These are phyloP conservation scores for Mus spicilegus DNA, from an alignment of 2,113 vertebrate genomes.

Conservation along the genomic window DNA sequence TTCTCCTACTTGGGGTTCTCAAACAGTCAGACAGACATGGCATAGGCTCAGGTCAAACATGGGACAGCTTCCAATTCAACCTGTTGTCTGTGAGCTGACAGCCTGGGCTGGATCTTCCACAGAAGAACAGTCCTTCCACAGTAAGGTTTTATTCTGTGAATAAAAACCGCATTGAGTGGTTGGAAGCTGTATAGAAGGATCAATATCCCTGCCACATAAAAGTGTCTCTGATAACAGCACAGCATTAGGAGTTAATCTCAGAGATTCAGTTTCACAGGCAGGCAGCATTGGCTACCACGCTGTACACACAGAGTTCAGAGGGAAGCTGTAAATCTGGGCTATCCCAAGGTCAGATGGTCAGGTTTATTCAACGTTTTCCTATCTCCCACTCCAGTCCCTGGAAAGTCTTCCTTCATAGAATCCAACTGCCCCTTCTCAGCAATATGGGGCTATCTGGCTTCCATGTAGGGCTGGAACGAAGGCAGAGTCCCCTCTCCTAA, in stretches of 20 bases:
- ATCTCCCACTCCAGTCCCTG: background rate
- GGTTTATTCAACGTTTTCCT: background rate
- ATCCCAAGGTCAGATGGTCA: background rate
- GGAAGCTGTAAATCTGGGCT: background rate
- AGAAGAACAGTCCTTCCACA: background rate
- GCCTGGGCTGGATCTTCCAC: no score
- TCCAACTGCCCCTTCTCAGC: background rate
- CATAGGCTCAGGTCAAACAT: fast-evolving
- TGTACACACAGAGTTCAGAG: background rate
- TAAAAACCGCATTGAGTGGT: background rate
- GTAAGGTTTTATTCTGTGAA: background rate
- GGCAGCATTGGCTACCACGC: background rate
- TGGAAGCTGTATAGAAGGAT: background rate
- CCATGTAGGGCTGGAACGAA: background rate
- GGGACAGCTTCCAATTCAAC: fast-evolving
- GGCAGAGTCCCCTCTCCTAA: background rate
- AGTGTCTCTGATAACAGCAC: background rate
- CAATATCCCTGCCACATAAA: background rate
- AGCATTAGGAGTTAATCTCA: background rate
- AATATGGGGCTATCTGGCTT: background rate
- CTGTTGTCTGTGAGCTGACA: background rate
- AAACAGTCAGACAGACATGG: background rate
- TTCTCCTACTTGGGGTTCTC: background rate
- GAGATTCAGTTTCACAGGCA: background rate
- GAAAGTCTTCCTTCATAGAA: background rate